phyloP scores from a whole-genome alignment of 2,797 vertebrate genomes.

The Sebastes matsubarae region DNA sequence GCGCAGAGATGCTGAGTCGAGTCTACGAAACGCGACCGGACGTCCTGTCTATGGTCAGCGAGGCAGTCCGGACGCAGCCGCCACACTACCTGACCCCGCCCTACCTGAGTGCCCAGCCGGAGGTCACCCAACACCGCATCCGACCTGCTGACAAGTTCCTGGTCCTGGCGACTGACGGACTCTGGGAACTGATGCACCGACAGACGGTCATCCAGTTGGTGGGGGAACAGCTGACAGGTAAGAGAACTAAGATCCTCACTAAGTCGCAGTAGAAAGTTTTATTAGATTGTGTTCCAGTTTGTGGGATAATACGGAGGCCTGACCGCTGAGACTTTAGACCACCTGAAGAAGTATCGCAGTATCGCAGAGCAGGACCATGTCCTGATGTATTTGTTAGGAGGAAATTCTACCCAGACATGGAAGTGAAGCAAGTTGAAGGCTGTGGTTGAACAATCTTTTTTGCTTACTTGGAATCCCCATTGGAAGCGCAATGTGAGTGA shows the following conservation, averaged over 20 bases:
- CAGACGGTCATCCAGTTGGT: constrained; percentile 72
- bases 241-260: background rate
- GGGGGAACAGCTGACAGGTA: constrained; percentile 70
- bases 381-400: background rate
- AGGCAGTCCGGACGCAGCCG: constrained; percentile 35
- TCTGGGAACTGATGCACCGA: constrained; percentile 79
- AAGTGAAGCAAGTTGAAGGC: background rate
- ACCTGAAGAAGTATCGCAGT: background rate
- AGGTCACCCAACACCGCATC: constrained; percentile 66
- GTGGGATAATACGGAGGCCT: background rate
- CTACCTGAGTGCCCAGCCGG: constrained; percentile 72
- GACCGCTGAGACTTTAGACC: background rate
- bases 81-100: constrained; percentile 75
- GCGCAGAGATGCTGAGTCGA: constrained; percentile 59
- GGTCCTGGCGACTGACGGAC: constrained; percentile 74
- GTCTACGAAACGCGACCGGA: constrained; percentile 57
- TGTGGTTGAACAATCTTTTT: background rate
- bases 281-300: background rate
- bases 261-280: background rate
- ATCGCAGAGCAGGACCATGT: background rate
- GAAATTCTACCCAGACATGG: background rate
- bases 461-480: background rate
- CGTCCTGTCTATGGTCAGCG: constrained; percentile 25
- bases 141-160: constrained; percentile 74
- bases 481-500: background rate